These are phyloP conservation scores for Amphibalanus amphitrite DNA, from an alignment of 1,140 invertebrate species.

Conservation along the genomic window DNA sequence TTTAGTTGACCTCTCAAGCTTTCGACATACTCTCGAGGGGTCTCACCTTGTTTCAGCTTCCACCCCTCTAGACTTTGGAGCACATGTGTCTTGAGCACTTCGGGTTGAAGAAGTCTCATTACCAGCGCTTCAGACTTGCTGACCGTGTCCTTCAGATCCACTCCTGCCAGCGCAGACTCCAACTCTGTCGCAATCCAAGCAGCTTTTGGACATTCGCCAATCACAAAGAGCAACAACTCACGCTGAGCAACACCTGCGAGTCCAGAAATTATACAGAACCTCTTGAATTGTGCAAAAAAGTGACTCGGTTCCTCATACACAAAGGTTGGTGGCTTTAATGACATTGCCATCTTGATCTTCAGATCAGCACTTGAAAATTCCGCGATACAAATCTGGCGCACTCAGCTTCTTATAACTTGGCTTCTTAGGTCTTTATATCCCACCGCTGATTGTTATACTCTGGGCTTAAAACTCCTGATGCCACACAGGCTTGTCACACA, in stretches of 20 bases:
- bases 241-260: neutral
- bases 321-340: neutral
- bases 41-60: neutral
- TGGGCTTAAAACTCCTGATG: neutral
- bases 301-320: neutral
- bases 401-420: neutral
- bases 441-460: neutral
- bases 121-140: neutral
- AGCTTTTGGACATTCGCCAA: neutral
- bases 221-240: neutral
- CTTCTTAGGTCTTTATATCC: neutral
- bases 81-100: neutral
- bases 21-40: neutral
- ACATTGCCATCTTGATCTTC: neutral
- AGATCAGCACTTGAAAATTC: neutral
- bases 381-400: neutral
- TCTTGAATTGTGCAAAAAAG: neutral
- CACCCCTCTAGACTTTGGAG: neutral
- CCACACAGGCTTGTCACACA: neutral
- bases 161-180: neutral
- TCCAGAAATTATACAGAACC: neutral
- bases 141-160: neutral
- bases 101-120: neutral
- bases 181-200: neutral
- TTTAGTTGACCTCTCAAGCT: neutral